Evolutionary conservation across 2,888 invertebrate genomes (phyloP).

Genomic region (Drosophila incognita): DNA sequence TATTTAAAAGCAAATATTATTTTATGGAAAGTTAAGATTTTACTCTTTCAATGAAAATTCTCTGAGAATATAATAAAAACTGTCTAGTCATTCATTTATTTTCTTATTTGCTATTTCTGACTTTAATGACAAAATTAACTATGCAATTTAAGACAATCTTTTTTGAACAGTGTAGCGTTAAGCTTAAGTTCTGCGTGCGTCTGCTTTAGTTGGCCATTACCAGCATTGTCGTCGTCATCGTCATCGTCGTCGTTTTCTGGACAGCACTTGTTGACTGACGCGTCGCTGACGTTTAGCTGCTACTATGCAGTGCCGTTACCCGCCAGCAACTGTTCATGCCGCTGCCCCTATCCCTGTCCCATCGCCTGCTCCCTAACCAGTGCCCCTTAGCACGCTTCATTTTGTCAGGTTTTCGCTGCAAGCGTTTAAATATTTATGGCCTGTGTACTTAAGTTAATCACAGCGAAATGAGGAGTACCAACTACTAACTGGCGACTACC

Average conservation of each 20-base stretch:
- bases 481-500: constrained; percentile 52
- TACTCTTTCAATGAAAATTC: not conserved
- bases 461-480: constrained; percentile 69
- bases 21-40: not conserved
- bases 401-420: constrained; percentile 32
- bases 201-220: constrained; percentile 56
- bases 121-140: not conserved
- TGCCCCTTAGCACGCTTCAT: constrained; percentile 9
- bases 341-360: not conserved
- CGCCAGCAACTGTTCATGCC: constrained; percentile 1
- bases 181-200: constrained; percentile 1
- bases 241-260: constrained; percentile 13
- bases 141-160: not conserved
- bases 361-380: constrained; percentile 3
- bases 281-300: constrained; percentile 53
- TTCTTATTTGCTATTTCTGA: not conserved
- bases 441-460: constrained; percentile 81
- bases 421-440: constrained; percentile 79
- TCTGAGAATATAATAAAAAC: not conserved
- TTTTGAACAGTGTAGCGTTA: not conserved
- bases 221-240: constrained; percentile 46
- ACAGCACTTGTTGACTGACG: constrained; percentile 48
- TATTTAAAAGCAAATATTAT: not conserved
- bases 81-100: not conserved
- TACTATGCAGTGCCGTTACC: constrained; percentile 44